Percentiles rank a stretch among this genome's conserved stretches.
Conservation (phyloP, 2,113 vertebrate genomes). For the Chlorocebus sabaeus region DNA sequence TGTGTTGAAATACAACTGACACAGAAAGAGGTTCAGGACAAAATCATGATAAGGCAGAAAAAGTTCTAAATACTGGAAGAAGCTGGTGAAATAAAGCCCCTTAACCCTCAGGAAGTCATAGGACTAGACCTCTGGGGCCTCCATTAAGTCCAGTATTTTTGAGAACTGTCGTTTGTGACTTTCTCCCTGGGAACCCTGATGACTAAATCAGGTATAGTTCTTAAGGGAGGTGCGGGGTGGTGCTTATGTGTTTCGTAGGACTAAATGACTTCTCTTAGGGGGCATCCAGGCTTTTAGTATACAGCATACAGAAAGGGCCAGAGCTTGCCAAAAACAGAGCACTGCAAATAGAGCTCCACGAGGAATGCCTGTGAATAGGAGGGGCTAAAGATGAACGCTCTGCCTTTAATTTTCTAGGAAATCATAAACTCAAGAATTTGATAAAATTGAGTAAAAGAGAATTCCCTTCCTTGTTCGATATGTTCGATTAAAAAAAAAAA, state of each 20-base stretch:
- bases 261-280: background rate
- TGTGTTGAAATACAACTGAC: background rate
- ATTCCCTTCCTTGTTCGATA: background rate
- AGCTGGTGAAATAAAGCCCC: background rate
- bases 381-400: background rate
- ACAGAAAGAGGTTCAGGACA: background rate
- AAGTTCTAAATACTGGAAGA: background rate
- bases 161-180: background rate
- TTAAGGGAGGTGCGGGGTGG: rapidly evolving
- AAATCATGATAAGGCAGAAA: background rate
- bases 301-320: background rate
- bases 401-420: background rate
- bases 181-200: background rate
- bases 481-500: background rate
- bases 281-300: background rate
- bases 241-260: rapidly evolving
- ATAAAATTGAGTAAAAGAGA: background rate
- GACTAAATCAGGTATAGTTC: background rate
- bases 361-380: background rate
- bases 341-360: background rate
- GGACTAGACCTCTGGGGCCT: background rate
- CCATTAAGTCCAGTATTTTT: background rate
- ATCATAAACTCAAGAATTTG: background rate
- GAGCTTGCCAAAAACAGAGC: background rate
- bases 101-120: background rate